Conservation (phyloP, 2,797 vertebrate species). For the Podarcis siculus region DNA sequence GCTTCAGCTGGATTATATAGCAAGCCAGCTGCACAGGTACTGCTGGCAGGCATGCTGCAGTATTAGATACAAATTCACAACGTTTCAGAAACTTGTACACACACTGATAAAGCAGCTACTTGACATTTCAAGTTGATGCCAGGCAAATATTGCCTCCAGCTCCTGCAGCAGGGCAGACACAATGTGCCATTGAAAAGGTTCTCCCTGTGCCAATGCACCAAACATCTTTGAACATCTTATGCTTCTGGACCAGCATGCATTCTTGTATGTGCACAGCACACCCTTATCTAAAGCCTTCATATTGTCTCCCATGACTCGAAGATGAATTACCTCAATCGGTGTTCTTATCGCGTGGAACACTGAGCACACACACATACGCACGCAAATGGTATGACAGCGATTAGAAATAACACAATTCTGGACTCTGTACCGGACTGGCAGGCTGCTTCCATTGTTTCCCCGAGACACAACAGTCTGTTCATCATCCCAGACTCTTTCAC, state of each 20-base stretch:
- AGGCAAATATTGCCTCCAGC: background rate
- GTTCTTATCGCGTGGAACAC: conserved; percentile 23
- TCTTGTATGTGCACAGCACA: background rate
- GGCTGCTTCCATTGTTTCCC: background rate
- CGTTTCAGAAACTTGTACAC: background rate
- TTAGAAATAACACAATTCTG: conserved; percentile 27
- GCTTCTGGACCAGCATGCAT: background rate
- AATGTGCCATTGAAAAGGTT: background rate
- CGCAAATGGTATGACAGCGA: background rate
- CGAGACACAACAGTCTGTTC: background rate
- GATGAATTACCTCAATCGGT: conserved; percentile 29
- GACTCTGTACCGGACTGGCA: background rate
- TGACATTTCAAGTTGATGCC: background rate
- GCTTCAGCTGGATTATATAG: background rate
- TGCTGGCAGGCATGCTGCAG: background rate
- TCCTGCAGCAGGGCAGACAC: background rate
- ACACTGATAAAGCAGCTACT: background rate
- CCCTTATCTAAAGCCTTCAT: conserved; percentile 45
- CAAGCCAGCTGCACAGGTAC: background rate
- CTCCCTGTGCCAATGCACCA: conserved; percentile 20
- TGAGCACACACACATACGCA: background rate
- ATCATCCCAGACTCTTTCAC: conserved; percentile 22
- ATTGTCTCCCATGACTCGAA: conserved; percentile 23
- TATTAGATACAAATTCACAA: background rate
- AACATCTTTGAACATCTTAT: conserved; percentile 23